A percentile compares a stretch with the other conserved stretches of the same genome.
These are phyloP conservation scores for Ochlodes sylvanus DNA, from an alignment of 2,888 invertebrate genomes.

Conservation along the genomic window DNA sequence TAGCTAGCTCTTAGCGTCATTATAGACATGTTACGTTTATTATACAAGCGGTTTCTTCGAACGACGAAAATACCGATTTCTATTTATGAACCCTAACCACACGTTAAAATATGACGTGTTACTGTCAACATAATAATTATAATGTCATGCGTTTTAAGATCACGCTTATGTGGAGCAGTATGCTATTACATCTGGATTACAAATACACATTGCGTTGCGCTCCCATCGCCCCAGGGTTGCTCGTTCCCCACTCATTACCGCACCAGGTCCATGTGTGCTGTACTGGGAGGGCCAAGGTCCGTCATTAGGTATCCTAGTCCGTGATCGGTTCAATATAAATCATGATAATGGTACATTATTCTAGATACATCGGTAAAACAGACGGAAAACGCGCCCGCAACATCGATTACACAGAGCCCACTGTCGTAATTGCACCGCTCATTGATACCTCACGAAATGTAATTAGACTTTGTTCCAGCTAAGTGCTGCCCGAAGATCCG, in stretches of 20 bases:
- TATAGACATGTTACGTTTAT: no score
- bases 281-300: constrained; percentile 63
- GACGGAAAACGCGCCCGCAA: constrained; percentile 74
- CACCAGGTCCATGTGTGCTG: constrained; percentile 66
- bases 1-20: no score
- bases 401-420: constrained; percentile 73
- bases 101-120: background rate
- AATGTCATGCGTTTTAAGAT: constrained; percentile 10
- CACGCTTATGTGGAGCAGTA: constrained; percentile 1
- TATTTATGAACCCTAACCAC: background rate
- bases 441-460: constrained; percentile 81
- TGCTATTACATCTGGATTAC: constrained; percentile 20
- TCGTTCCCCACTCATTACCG: constrained; percentile 59
- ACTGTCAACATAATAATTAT: background rate
- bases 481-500: constrained; percentile 63
- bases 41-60: no score
- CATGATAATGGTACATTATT: constrained; percentile 83
- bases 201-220: constrained; percentile 23
- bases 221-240: constrained; percentile 50
- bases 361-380: constrained; percentile 76
- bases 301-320: constrained; percentile 75
- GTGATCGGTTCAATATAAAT: constrained; percentile 80
- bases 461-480: constrained; percentile 78
- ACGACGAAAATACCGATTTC: no score
- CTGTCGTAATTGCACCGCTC: constrained; percentile 79